phyloP scores from a whole-genome alignment of 1,140 invertebrate genomes.

The Drosophila setifemur region DNA sequence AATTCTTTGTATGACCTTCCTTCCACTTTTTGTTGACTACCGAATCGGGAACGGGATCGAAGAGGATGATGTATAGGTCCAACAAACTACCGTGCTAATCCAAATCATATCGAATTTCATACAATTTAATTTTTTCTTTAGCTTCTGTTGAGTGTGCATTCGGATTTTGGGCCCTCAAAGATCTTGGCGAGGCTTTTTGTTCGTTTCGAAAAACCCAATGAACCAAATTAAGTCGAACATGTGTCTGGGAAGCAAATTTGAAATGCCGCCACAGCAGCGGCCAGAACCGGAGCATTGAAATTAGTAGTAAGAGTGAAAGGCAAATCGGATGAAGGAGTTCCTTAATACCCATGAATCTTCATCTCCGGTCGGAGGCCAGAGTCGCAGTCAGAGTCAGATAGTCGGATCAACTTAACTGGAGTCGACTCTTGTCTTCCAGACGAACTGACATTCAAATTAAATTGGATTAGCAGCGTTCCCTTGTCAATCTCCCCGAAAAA shows the following conservation, averaged over 20 bases:
- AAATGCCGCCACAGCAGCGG: constrained; percentile 52
- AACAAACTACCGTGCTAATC: constrained; percentile 39
- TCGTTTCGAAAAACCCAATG: constrained; percentile 49
- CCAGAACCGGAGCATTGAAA: constrained; percentile 27
- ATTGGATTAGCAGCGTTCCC: constrained; percentile 81
- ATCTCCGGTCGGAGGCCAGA: constrained; percentile 29
- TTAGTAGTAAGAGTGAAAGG: constrained; percentile 75
- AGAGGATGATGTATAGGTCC: constrained; percentile 9
- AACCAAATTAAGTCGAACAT: constrained; percentile 73
- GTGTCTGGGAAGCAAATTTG: constrained; percentile 51
- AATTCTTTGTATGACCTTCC: no score
- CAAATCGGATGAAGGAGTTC: constrained; percentile 63
- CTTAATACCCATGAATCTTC: constrained; percentile 70
- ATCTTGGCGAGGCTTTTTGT: constrained; percentile 1
- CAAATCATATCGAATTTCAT: constrained; percentile 65
- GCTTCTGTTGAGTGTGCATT: constrained; percentile 60
- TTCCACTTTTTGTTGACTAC: no score
- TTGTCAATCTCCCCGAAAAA: constrained; percentile 73
- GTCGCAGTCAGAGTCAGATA: constrained; percentile 3
- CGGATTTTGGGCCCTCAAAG: constrained; percentile 11
- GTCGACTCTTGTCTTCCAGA: constrained; percentile 73
- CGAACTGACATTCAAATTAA: constrained; percentile 82
- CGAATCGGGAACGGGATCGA: constrained; percentile 7
- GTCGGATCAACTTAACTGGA: constrained; percentile 38
- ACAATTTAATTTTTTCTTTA: constrained; percentile 36